Evolutionary conservation across 2,888 invertebrate genomes (phyloP), one percentile per base, ranked within the genome.

Genomic region (Mongoloraphidia duomilia): DNA sequence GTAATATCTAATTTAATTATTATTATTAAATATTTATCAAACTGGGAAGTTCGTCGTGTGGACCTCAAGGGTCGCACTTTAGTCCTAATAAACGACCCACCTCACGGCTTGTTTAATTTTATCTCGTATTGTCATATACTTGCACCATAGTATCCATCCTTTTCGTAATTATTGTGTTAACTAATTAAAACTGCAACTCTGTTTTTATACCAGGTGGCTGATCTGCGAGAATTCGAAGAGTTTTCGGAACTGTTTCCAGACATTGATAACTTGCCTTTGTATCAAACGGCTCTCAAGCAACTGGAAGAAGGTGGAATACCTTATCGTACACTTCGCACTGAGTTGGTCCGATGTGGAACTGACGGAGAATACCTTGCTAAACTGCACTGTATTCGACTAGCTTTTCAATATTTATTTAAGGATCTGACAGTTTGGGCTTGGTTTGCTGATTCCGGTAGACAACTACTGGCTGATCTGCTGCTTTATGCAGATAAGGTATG

Each of bases 281-380:
- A 94, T 67, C 88, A 91, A 64, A 74, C 78, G 44, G 93, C 93
- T 1, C 69, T 94, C 34, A 81, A 84, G 61, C 86, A 88, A 56
- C 76, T 90, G 54, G 89, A 93, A 66, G 77, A 79, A 56, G 70
- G 70, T 33, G 82, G 82, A 10, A 83, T 85, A 57, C 80, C 80
- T 4, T 57, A 53, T 61, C 83, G 86, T 60, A 78, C 80, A 33
- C 70, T 89, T 47, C 84, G 95, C 52, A 88, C 93, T 1, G 91
- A 92, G 57, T 71, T 90, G 60, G 84, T 94, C 17, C 81, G 83
- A 54, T 96, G 96, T 67, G 78, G 81, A 40, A 84, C 86, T 3
- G 96, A 97, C 66, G 79, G 84, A 0, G 97, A 98, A 70, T 98
- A 94, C 72, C 73, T 96, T 57, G 92, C 93, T 47, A 98, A 98